Conservation (phyloP, 2,888 invertebrate genomes). For the Dascillus cervinus region DNA sequence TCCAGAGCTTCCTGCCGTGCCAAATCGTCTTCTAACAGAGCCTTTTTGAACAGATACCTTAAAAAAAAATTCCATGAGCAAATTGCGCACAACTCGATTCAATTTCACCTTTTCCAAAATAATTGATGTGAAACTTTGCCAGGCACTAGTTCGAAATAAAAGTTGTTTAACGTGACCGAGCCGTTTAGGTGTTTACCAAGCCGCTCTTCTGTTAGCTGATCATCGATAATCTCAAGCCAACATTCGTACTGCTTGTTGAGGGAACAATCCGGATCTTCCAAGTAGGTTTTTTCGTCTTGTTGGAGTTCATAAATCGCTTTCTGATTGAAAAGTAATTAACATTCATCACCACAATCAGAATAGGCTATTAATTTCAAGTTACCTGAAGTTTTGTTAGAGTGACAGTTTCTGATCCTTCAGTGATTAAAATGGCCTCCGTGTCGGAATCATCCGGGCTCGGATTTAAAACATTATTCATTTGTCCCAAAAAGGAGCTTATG, state of each 20-base stretch:
- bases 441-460: slow-evolving; percentile 63
- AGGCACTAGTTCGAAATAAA: slow-evolving; percentile 57
- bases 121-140: slow-evolving; percentile 61
- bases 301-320: slow-evolving; percentile 64
- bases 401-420: slow-evolving; percentile 57
- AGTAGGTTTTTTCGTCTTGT: slow-evolving; percentile 64
- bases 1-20: slow-evolving; percentile 58
- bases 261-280: slow-evolving; percentile 55
- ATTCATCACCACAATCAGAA: not conserved
- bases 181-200: slow-evolving; percentile 54
- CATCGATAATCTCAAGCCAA: slow-evolving; percentile 51
- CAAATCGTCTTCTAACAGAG: slow-evolving; percentile 66
- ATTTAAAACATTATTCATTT: slow-evolving; percentile 62
- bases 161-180: slow-evolving; percentile 43
- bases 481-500: slow-evolving; percentile 62
- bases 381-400: slow-evolving; percentile 54
- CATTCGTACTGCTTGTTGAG: slow-evolving; percentile 49
- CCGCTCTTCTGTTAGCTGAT: slow-evolving; percentile 49
- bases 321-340: slow-evolving; percentile 34
- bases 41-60: slow-evolving; percentile 72
- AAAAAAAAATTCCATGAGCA: slow-evolving; percentile 10
- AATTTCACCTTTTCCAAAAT: slow-evolving; percentile 75
- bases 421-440: slow-evolving; percentile 59
- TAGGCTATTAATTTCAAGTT: slow-evolving; percentile 4
- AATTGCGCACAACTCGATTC: too few relatives aligned